A percentile compares a stretch with the other conserved stretches of the same genome.
Conservation (phyloP, 2,113 vertebrate species). For the Salvelinus fontinalis region DNA sequence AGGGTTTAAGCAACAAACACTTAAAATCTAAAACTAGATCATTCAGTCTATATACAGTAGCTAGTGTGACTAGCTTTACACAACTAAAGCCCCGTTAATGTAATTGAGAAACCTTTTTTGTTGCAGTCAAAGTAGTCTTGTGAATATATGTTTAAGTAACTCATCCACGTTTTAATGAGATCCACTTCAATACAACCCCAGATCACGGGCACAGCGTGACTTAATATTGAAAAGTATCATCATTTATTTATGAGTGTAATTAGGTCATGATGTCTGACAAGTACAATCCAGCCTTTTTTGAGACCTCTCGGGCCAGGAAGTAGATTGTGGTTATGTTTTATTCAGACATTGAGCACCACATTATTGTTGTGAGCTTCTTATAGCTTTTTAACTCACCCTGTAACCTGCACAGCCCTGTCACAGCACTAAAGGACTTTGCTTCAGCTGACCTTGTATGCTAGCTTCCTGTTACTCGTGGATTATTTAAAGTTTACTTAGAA, state of each 20-base stretch:
- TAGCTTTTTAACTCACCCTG: constrained; percentile 31
- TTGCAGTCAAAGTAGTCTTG: background rate
- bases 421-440: background rate
- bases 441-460: background rate
- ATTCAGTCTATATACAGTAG: background rate
- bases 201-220: constrained; percentile 81
- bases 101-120: background rate
- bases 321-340: constrained; percentile 69
- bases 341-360: constrained; percentile 30
- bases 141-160: constrained; percentile 13
- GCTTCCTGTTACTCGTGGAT: background rate
- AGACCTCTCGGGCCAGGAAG: constrained; percentile 78
- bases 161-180: constrained; percentile 68
- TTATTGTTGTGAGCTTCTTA: constrained; percentile 41
- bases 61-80: background rate
- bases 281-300: constrained; percentile 76
- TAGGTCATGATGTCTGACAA: constrained; percentile 84
- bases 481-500: no score
- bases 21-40: background rate
- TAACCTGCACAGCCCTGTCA: constrained; percentile 7
- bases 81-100: background rate
- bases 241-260: constrained; percentile 91
- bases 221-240: constrained; percentile 85
- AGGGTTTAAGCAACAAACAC: constrained; percentile 53
- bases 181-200: constrained; percentile 81